Evolutionary conservation across 1,140 invertebrate species (phyloP), one percentile per base, ranked within the genome.

Genomic region (Polypedilum vanderplanki): DNA sequence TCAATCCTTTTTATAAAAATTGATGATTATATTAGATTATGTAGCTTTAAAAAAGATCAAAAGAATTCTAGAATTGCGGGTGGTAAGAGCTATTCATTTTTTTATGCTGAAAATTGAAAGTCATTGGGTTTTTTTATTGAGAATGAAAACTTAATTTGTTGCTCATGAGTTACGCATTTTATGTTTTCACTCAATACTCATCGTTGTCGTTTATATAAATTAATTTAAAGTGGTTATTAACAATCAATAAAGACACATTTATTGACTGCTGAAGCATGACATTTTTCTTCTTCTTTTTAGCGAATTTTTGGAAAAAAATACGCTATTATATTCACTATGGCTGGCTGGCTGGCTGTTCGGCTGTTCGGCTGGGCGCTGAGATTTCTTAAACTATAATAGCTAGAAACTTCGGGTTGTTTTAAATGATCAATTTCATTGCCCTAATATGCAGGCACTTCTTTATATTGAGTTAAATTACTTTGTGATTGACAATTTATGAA

Each of bases 201-300:
- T 33, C 12, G n/a, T 57, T 57, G 46, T 57, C 46, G 46, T 57
- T 57, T 15, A 33, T 33, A 33, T 33, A 57, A 57, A 57, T 57
- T 57, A 57, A 57, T 57, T 57, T 57, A 57, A 57, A 57, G 46
- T 57, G n/a, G 46, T 57, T 57, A n/a, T 57, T 57, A 57, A 57
- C n/a, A n/a, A 57, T 57, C 46, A 57, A 57, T 57, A 57, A 57
- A 57, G 46, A 15, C 41, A 46, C 8, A 12, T 46, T 46, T 46
- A 46, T n/a, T 57, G 46, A 57, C 46, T 57, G 3, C 12, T 57
- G 46, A 57, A 57, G 46, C 46, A 57, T 57, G n/a, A 57, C 46
- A n/a, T n/a, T 57, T 57, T 15, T 57, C 9, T 57, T n/a, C 46
- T n/a, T n/a, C 46, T 57, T 57, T 12, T 57, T 57, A n/a, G n/a